Percentiles rank a stretch among this genome's conserved stretches.
Conservation (phyloP, 2,797 vertebrate species). For the Oreonectes daqikongensis region DNA sequence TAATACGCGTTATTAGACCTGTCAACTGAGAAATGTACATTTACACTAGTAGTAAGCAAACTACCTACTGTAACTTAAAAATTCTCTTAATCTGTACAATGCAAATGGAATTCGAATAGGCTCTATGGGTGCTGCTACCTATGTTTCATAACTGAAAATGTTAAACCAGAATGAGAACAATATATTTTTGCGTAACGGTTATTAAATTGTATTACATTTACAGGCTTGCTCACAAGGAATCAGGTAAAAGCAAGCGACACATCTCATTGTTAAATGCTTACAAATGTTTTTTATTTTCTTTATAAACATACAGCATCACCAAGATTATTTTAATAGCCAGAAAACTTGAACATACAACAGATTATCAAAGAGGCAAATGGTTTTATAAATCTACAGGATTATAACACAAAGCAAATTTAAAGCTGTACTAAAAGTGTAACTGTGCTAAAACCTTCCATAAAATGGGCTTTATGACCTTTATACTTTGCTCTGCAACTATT, state of each 20-base stretch:
- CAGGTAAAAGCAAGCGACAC: not conserved
- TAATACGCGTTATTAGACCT: too few relatives aligned
- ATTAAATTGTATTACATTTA: too few relatives aligned
- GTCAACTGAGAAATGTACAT: too few relatives aligned
- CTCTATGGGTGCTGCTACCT: not conserved
- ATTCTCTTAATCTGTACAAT: not conserved
- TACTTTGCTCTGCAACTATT: constrained; percentile 7
- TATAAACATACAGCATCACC: not conserved
- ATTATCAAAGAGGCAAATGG: too few relatives aligned
- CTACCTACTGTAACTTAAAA: too few relatives aligned
- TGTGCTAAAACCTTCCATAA: constrained; percentile 1
- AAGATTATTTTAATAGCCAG: constrained; percentile 23
- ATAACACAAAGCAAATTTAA: not conserved
- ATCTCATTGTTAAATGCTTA: not conserved
- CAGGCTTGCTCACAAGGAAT: not conserved
- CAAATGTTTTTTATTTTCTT: not conserved
- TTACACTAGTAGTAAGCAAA: too few relatives aligned
- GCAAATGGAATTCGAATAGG: not conserved
- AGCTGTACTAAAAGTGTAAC: not conserved
- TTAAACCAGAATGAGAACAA: not conserved
- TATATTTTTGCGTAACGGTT: too few relatives aligned
- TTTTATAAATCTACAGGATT: not conserved
- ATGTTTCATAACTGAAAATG: not conserved
- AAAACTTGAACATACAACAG: not conserved
- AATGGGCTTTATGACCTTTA: constrained; percentile 11